These are phyloP conservation scores for Leptatherina wallacei DNA, from an alignment of 2,797 vertebrate genomes.

Conservation along the genomic window DNA sequence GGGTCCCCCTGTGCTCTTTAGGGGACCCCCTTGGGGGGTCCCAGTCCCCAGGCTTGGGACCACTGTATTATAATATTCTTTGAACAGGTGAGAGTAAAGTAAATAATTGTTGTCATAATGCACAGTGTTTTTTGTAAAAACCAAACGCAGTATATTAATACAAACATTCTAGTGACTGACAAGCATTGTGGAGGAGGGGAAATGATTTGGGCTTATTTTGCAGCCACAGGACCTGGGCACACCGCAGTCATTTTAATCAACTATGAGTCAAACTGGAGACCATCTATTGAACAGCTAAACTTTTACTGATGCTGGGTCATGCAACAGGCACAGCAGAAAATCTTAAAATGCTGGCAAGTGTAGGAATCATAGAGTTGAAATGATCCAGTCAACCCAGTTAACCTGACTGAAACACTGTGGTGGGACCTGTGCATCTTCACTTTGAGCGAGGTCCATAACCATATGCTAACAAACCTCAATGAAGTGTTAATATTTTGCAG, in stretches of 20 bases:
- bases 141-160: neutral
- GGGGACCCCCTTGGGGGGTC: too few species aligned
- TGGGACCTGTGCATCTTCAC: neutral
- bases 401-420: neutral
- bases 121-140: too few species aligned
- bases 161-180: neutral
- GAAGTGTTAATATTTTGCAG: neutral
- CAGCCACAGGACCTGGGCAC: neutral
- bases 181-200: neutral
- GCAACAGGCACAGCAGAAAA: too few species aligned
- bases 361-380: neutral
- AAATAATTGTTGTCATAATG: neutral
- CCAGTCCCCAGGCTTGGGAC: too few species aligned
- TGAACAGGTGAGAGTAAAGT: neutral
- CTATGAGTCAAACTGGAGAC: neutral
- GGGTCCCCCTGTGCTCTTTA: too few species aligned
- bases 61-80: neutral
- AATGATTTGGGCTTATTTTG: neutral
- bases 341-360: too few species aligned
- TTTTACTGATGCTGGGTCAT: too few species aligned
- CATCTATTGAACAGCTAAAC: too few species aligned
- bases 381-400: neutral
- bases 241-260: too few species aligned
- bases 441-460: too few species aligned
- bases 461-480: neutral